These are phyloP conservation scores for Oryzias woworae DNA, from an alignment of 2,113 vertebrate genomes.

Conservation along the genomic window DNA sequence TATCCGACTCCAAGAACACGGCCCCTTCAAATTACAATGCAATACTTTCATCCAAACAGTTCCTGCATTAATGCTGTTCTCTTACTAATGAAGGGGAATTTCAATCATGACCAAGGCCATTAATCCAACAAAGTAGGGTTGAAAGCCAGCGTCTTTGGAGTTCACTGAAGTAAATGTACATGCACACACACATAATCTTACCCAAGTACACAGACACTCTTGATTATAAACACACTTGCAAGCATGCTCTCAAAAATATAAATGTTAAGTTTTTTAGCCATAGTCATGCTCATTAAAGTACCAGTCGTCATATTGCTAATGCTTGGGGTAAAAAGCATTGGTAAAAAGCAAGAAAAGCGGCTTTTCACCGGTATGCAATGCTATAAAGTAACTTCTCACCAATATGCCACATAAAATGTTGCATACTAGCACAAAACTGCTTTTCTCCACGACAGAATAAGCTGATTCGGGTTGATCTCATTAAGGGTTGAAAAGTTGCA, in stretches of 20 bases:
- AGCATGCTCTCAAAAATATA: not conserved
- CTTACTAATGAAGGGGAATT: constrained; percentile 60
- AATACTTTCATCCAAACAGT: constrained; percentile 66
- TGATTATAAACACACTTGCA: not conserved
- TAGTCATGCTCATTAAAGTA: not conserved
- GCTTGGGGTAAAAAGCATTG: constrained; percentile 1
- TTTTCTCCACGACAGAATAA: too few species aligned
- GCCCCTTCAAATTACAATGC: constrained; percentile 36
- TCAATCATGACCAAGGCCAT: constrained; percentile 52
- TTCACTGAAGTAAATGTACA: constrained; percentile 9
- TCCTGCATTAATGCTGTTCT: constrained; percentile 43
- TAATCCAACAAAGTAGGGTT: constrained; percentile 49
- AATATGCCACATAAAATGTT: too few species aligned
- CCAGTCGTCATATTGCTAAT: not conserved
- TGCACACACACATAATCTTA: not conserved
- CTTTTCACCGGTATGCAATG: too few species aligned
- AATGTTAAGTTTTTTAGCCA: not conserved
- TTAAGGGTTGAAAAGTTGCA: too few species aligned
- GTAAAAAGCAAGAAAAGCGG: too few species aligned
- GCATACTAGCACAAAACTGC: too few species aligned
- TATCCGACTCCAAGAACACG: constrained; percentile 51
- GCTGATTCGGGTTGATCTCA: too few species aligned
- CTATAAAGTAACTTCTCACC: too few species aligned
- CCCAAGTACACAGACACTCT: not conserved
- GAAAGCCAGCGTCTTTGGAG: constrained; percentile 40